These are phyloP conservation scores for Metalampra italica DNA, from an alignment of 2,888 invertebrate species.

Conservation along the genomic window DNA sequence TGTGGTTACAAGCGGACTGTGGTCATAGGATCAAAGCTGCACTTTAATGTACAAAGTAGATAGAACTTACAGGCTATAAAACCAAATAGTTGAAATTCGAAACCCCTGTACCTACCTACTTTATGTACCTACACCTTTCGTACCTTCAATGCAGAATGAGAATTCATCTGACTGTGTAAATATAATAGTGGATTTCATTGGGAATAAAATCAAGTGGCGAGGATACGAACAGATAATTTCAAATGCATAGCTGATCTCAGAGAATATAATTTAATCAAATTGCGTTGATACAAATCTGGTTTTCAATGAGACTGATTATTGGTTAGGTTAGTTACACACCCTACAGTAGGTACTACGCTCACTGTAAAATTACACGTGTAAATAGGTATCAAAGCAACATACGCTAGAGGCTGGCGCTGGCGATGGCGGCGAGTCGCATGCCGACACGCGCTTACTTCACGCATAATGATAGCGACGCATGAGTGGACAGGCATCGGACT, in stretches of 20 bases:
- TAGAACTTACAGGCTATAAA: too few species aligned
- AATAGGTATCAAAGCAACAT: neutral
- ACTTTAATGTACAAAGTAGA: too few species aligned
- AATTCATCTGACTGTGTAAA: too few species aligned
- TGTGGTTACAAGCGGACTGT: conserved; percentile 8
- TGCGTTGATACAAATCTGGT: neutral
- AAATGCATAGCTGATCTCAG: neutral
- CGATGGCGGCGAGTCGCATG: conserved; percentile 47
- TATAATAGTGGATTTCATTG: too few species aligned
- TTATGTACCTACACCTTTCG: too few species aligned
- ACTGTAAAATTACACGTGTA: neutral
- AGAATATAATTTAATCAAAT: neutral
- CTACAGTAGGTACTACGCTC: neutral
- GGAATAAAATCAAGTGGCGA: too few species aligned
- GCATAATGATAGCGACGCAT: conserved; percentile 61
- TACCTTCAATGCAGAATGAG: too few species aligned
- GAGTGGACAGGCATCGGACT: conserved; percentile 23
- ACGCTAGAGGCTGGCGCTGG: conserved; percentile 63
- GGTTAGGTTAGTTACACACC: too few species aligned
- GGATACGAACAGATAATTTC: too few species aligned
- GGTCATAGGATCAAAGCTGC: neutral
- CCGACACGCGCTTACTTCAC: conserved; percentile 57
- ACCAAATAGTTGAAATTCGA: too few species aligned
- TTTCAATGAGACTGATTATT: too few species aligned
- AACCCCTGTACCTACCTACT: too few species aligned